phyloP scores from a whole-genome alignment of 1,140 invertebrate genomes.

The Dreissena rostriformis region DNA sequence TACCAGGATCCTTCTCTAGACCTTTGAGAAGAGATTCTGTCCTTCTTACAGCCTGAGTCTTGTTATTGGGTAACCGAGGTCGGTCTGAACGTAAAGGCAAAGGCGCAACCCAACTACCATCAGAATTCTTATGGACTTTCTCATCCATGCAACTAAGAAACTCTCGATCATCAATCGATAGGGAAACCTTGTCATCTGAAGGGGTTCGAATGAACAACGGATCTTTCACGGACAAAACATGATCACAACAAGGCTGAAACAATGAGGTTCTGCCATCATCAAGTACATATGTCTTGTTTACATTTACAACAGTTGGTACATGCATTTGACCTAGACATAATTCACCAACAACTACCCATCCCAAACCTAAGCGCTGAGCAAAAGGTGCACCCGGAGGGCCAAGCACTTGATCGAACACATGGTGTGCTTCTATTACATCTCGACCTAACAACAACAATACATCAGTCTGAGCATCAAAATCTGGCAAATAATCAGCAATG shows the following conservation, averaged over 20 bases:
- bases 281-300: constrained; percentile 47
- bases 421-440: constrained; percentile 23
- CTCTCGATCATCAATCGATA: constrained; percentile 14
- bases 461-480: not conserved
- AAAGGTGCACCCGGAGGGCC: constrained; percentile 1
- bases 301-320: constrained; percentile 20
- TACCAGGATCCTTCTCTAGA: constrained; percentile 40
- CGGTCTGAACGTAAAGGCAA: constrained; percentile 43
- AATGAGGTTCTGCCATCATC: constrained; percentile 29
- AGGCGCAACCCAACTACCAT: constrained; percentile 53
- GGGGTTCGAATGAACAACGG: not conserved
- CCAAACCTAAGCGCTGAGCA: constrained; percentile 10
- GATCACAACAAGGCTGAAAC: constrained; percentile 37
- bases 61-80: constrained; percentile 52
- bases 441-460: constrained; percentile 9
- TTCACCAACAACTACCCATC: constrained; percentile 30
- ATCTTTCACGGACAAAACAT: not conserved
- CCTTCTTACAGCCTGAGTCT: constrained; percentile 3
- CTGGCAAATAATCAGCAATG: not conserved
- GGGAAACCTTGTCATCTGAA: not conserved
- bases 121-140: constrained; percentile 19
- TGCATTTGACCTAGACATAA: constrained; percentile 53
- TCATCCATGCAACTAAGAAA: constrained; percentile 43
- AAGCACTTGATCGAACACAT: not conserved
- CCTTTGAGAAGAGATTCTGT: constrained; percentile 19